Evolutionary conservation across 2,888 invertebrate species (phyloP).

Genomic region (Marronus borbonicus): DNA sequence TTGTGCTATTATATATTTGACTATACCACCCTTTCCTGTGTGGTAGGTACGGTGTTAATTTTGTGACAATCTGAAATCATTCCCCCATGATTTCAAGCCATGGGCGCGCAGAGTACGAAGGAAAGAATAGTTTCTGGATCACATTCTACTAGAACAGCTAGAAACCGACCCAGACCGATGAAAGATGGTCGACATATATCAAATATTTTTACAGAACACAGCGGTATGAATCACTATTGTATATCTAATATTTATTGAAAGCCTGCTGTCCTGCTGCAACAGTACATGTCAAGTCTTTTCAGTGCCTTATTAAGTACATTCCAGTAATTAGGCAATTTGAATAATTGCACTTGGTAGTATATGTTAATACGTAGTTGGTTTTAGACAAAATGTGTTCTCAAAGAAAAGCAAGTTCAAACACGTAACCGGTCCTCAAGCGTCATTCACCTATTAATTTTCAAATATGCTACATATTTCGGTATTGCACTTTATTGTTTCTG

Average conservation of each 20-base stretch:
- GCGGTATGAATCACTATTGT: constrained; percentile 78
- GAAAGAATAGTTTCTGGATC: constrained; percentile 85
- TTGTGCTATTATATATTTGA: constrained; percentile 54
- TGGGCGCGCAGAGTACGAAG: constrained; percentile 96
- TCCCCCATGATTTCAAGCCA: constrained; percentile 73
- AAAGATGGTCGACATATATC: constrained; percentile 90
- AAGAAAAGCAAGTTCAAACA: too few species aligned
- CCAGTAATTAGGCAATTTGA: too few species aligned
- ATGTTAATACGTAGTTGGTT: too few species aligned
- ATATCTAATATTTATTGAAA: constrained; percentile 17
- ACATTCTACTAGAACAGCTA: constrained; percentile 80
- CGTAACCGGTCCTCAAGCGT: too few species aligned
- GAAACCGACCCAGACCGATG: constrained; percentile 81
- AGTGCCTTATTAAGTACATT: too few species aligned
- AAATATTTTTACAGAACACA: constrained; percentile 96
- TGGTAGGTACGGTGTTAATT: constrained; percentile 63
- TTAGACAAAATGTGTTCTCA: too few species aligned
- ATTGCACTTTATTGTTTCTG: background rate
- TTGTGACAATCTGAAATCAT: constrained; percentile 67
- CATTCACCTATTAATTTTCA: too few species aligned
- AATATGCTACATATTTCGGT: background rate
- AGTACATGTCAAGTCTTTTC: too few species aligned
- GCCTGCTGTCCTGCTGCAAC: too few species aligned
- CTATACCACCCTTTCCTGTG: constrained; percentile 64
- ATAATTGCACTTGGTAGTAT: too few species aligned